phyloP scores from a whole-genome alignment of 2,888 invertebrate species.

The Caenorhabditis uteleia region DNA sequence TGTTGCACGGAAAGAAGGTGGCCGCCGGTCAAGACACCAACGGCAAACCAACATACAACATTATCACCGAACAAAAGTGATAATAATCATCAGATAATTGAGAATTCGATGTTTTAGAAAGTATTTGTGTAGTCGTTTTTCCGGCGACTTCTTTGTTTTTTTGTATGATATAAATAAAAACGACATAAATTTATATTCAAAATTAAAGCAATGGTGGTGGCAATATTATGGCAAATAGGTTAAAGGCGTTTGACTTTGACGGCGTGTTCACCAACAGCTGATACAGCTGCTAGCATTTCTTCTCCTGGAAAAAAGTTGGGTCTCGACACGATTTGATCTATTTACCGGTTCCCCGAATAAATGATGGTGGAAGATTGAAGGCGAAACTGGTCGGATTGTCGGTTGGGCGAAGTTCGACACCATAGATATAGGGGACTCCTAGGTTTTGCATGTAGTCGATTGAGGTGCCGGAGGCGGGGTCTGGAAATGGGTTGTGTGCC shows the following conservation, averaged over 20 bases:
- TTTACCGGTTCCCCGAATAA: conserved; percentile 59
- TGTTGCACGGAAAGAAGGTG: conserved; percentile 69
- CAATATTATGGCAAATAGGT: not conserved
- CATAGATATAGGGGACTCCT: conserved; percentile 66
- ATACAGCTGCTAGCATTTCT: conserved; percentile 55
- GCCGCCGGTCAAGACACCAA: conserved; percentile 55
- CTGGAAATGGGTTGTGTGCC: too few relatives aligned
- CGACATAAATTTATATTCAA: too few relatives aligned
- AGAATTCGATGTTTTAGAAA: too few relatives aligned
- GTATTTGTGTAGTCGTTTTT: too few relatives aligned
- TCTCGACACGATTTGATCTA: conserved; percentile 1
- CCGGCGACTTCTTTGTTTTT: too few relatives aligned
- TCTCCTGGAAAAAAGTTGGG: conserved; percentile 41
- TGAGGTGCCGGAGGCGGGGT: conserved; percentile 67
- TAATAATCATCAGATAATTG: not conserved
- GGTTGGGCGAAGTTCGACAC: conserved; percentile 60
- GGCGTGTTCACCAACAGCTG: conserved; percentile 53
- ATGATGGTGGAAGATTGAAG: conserved; percentile 58
- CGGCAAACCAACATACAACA: conserved; percentile 55
- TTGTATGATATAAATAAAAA: too few relatives aligned
- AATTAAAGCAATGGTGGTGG: too few relatives aligned
- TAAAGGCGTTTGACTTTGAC: conserved; percentile 35
- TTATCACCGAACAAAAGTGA: conserved; percentile 41
- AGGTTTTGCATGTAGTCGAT: conserved; percentile 66
- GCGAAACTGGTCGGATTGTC: conserved; percentile 52